These are phyloP conservation scores for Nezara viridula DNA, from an alignment of 2,888 invertebrate species.

Conservation along the genomic window DNA sequence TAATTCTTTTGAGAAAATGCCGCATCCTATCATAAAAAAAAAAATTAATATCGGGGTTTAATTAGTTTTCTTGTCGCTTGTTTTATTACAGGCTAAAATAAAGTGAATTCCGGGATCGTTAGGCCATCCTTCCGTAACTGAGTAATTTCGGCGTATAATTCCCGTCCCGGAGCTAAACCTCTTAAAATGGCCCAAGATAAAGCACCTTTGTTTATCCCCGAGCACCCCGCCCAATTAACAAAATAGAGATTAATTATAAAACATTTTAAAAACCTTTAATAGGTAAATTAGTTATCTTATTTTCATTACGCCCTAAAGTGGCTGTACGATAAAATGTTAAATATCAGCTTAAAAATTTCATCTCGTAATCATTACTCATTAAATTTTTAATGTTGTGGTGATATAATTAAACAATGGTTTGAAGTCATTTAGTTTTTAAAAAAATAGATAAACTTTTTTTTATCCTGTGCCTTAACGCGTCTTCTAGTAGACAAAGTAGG, in stretches of 20 bases:
- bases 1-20: not conserved
- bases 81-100: conserved; percentile 21
- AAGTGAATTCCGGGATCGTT: not conserved
- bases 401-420: no score
- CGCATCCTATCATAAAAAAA: not conserved
- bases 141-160: not conserved
- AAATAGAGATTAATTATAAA: not conserved
- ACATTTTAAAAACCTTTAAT: not conserved
- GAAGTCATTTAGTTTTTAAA: no score
- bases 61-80: not conserved
- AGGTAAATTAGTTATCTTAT: not conserved
- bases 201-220: not conserved
- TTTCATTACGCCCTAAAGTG: not conserved
- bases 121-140: not conserved
- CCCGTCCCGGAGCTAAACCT: not conserved
- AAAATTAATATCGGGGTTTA: not conserved
- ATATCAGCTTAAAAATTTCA: not conserved
- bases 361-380: no score
- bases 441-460: no score
- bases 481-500: no score
- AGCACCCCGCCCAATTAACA: not conserved
- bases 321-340: not conserved
- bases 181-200: conserved; percentile 15
- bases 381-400: no score
- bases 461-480: no score